phyloP scores from a whole-genome alignment of 2,888 invertebrate species.

The Acleris holmiana region DNA sequence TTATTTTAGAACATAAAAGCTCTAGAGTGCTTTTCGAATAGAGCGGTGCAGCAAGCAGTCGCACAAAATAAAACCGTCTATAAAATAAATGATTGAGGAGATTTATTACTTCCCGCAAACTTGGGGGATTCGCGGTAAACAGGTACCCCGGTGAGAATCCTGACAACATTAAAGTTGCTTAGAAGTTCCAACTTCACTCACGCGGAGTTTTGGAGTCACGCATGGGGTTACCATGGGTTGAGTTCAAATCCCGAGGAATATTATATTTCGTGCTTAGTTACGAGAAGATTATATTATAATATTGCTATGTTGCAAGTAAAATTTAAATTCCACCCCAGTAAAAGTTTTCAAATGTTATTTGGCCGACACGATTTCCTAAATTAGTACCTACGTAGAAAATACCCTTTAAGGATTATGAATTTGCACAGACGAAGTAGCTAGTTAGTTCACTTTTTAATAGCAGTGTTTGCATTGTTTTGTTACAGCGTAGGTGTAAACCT shows the following conservation, averaged over 20 bases:
- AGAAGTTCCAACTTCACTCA: constrained; percentile 12
- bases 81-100: constrained; percentile 25
- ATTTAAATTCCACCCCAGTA: no score
- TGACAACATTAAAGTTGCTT: constrained; percentile 32
- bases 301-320: no score
- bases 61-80: constrained; percentile 11
- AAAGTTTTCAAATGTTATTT: no score
- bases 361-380: no score
- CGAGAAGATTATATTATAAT: no score
- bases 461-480: no score
- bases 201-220: constrained; percentile 7
- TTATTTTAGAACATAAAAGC: no score
- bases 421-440: no score
- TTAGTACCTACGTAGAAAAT: no score
- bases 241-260: neutral
- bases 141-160: constrained; percentile 22
- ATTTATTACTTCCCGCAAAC: constrained; percentile 28
- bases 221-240: constrained; percentile 16
- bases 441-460: no score
- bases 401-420: no score
- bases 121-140: constrained; percentile 18
- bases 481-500: no score
- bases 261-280: neutral
- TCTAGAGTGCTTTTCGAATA: neutral
- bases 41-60: neutral